Percentiles rank a stretch among this genome's conserved stretches.
These are phyloP conservation scores for Psilanteris sp. DNA, from an alignment of 1,140 invertebrate genomes.

Conservation along the genomic window DNA sequence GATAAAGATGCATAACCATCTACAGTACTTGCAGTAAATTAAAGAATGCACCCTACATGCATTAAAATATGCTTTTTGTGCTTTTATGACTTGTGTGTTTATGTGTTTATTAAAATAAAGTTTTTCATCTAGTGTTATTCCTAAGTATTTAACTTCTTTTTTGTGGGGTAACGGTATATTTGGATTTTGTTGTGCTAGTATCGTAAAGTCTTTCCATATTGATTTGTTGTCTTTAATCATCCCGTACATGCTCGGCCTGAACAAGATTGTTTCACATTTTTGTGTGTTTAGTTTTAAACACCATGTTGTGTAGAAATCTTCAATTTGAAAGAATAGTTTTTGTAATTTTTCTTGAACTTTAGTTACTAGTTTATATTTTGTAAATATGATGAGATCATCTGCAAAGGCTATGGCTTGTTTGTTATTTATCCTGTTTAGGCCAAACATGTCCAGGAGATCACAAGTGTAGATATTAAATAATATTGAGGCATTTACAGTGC, in stretches of 20 bases:
- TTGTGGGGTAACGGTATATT: background rate
- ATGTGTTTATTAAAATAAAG: background rate
- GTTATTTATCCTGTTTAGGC: background rate
- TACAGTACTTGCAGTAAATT: too few relatives aligned
- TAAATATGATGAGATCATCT: background rate
- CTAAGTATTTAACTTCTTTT: background rate
- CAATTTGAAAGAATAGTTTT: background rate
- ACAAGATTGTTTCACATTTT: background rate
- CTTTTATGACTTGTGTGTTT: too few relatives aligned
- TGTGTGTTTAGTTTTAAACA: background rate
- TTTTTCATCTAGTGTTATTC: background rate
- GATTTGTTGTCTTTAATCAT: background rate
- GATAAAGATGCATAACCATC: too few relatives aligned
- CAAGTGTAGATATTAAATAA: slow-evolving; percentile 1
- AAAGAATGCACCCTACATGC: too few relatives aligned
- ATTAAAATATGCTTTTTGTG: too few relatives aligned
- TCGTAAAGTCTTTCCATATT: background rate
- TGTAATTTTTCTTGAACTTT: background rate
- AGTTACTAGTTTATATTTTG: background rate
- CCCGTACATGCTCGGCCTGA: background rate
- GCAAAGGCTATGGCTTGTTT: background rate
- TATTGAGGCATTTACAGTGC: background rate
- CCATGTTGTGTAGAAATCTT: background rate
- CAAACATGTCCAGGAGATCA: background rate
- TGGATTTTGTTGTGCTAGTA: background rate